Percentiles rank a stretch among this genome's conserved stretches.
phyloP scores from a whole-genome alignment of 2,797 vertebrate genomes.

The Spinus pinus region DNA sequence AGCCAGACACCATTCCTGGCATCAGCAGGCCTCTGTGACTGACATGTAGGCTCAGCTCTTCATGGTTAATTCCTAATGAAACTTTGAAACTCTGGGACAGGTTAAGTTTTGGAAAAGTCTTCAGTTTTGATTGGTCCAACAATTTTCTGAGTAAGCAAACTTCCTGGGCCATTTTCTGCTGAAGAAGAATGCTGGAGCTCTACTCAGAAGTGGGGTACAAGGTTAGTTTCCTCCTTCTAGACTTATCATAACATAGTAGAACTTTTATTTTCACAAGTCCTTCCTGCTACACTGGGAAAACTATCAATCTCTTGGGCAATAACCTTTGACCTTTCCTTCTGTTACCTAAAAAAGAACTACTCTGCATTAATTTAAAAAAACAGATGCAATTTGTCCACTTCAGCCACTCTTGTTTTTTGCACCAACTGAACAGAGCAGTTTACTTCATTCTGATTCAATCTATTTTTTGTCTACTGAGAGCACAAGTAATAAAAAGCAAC shows the following conservation, averaged over 20 bases:
- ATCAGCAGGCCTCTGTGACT: fast-evolving
- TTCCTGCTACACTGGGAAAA: neutral
- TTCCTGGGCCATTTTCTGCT: neutral
- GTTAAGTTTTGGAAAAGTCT: neutral
- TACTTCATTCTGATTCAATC: conserved; percentile 5
- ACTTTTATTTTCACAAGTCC: neutral
- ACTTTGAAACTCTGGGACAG: neutral
- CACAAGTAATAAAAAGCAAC: conserved; percentile 27
- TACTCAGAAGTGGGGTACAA: neutral
- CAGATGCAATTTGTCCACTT: neutral
- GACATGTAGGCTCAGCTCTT: neutral
- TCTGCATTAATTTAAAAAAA: neutral
- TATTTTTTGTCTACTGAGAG: neutral
- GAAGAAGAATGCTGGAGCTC: neutral
- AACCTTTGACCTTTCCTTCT: neutral
- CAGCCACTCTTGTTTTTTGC: neutral
- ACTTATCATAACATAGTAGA: neutral
- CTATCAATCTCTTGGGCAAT: neutral
- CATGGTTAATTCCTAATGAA: neutral
- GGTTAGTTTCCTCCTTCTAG: neutral
- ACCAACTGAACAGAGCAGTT: neutral
- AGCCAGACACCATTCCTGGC: fast-evolving
- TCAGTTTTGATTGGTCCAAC: neutral
- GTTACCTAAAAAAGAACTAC: neutral
- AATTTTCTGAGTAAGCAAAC: neutral